Conservation (phyloP, 2,797 vertebrate genomes). For the Tolypeutes matacus region DNA sequence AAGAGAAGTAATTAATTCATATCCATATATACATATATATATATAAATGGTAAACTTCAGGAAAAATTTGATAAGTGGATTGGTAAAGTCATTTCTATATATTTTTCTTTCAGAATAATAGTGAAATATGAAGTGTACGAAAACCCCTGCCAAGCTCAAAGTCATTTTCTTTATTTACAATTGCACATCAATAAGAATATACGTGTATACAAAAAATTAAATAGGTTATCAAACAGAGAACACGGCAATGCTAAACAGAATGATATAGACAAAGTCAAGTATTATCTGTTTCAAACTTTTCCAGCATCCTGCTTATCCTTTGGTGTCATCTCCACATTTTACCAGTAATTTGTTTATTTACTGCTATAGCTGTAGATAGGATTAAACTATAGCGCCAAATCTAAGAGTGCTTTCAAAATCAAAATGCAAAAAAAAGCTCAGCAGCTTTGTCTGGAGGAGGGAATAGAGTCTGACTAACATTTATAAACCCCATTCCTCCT, state of each 20-base stretch:
- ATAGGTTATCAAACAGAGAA: not conserved
- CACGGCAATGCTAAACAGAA: not conserved
- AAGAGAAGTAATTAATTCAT: not conserved
- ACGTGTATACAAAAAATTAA: not conserved
- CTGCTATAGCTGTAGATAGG: not conserved
- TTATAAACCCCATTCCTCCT: constrained; percentile 52
- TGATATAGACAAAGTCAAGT: not conserved
- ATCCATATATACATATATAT: constrained; percentile 6
- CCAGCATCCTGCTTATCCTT: constrained; percentile 14
- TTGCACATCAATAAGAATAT: not conserved
- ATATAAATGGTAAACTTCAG: not conserved
- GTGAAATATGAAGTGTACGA: not conserved
- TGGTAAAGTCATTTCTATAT: not conserved
- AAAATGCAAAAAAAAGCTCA: not conserved
- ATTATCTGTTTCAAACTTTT: not conserved
- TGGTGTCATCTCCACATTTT: constrained; percentile 47
- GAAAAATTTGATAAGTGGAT: constrained; percentile 17
- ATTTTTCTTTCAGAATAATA: constrained; percentile 60
- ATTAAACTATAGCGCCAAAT: constrained; percentile 36
- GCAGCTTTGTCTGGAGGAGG: not conserved
- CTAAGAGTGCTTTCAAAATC: constrained; percentile 51
- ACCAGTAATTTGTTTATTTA: constrained; percentile 70
- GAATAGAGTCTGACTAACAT: not conserved
- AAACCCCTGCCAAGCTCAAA: constrained; percentile 15
- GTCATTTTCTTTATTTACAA: constrained; percentile 24